A percentile compares a stretch with the other conserved stretches of the same genome.
Evolutionary conservation across 2,113 vertebrate species (phyloP).

Genomic region (Megaceryle maxima): DNA sequence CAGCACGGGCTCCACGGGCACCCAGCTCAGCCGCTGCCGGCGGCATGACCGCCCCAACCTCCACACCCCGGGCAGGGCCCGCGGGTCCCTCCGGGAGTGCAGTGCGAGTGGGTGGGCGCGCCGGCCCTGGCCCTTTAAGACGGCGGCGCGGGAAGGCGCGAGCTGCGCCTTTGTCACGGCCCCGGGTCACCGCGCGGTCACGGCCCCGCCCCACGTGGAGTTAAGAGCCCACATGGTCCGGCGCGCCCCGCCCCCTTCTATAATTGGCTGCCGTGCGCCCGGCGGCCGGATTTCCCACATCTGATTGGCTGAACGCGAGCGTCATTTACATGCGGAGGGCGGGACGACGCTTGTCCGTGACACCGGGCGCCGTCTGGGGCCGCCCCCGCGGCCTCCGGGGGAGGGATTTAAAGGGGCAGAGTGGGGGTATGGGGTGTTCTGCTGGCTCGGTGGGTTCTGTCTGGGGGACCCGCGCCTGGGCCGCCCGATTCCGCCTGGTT

Average conservation of each 20-base stretch:
- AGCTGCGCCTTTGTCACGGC: slow-evolving; percentile 4
- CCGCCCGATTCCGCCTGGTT: not conserved
- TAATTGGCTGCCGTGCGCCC: slow-evolving; percentile 13
- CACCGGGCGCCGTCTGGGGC: slow-evolving; percentile 24
- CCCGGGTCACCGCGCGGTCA: slow-evolving; percentile 52
- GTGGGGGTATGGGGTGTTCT: rapidly evolving
- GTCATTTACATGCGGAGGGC: not conserved
- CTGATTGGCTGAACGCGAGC: slow-evolving; percentile 16
- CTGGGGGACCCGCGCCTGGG: not conserved
- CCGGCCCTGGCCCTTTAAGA: not conserved
- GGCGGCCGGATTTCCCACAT: not conserved
- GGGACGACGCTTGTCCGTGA: not conserved
- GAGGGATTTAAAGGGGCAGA: slow-evolving; percentile 48
- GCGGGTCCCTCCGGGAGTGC: too few species aligned
- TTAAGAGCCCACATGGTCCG: not conserved
- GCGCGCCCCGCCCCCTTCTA: not conserved
- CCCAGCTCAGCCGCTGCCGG: not conserved
- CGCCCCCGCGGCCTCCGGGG: not conserved
- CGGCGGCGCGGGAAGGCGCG: not conserved
- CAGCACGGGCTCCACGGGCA: not conserved
- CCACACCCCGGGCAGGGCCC: not conserved
- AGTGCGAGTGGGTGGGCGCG: not conserved
- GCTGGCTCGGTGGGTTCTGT: not conserved
- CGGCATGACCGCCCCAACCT: not conserved
- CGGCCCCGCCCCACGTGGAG: slow-evolving; percentile 57